Conservation (phyloP, 2,888 invertebrate species). For the Beris morrisii region DNA sequence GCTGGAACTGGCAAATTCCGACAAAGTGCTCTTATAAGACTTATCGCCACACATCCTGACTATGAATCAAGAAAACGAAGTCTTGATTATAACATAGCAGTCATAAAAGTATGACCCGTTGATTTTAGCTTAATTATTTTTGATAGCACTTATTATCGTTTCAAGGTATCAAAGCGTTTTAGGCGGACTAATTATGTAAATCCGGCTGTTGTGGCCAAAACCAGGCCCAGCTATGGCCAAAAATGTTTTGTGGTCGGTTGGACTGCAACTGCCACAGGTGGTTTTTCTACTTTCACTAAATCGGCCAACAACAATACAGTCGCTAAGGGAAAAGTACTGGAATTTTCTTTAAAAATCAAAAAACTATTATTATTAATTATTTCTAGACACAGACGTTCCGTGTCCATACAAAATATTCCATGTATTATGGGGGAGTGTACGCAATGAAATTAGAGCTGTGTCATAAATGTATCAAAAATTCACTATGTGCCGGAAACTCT, state of each 20-base stretch:
- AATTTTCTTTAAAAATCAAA: too few relatives aligned
- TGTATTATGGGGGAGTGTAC: not conserved
- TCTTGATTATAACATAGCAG: constrained; percentile 17
- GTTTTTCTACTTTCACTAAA: too few relatives aligned
- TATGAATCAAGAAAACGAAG: not conserved
- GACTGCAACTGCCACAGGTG: not conserved
- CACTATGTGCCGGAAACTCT: constrained; percentile 12
- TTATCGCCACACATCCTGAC: constrained; percentile 7
- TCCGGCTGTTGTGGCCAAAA: not conserved
- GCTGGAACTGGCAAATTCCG: not conserved
- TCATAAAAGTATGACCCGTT: not conserved
- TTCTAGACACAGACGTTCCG: too few relatives aligned
- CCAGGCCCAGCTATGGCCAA: not conserved
- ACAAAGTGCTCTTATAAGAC: not conserved
- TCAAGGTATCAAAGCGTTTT: constrained; percentile 1
- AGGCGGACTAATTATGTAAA: constrained; percentile 8
- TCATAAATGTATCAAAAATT: constrained; percentile 13
- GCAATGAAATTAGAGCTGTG: constrained; percentile 19
- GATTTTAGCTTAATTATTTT: too few relatives aligned
- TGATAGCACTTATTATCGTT: too few relatives aligned
- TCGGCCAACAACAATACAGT: too few relatives aligned
- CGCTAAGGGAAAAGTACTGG: too few relatives aligned
- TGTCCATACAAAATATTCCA: not conserved
- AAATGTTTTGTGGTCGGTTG: constrained; percentile 10
- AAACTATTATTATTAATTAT: too few relatives aligned